A percentile compares a stretch with the other conserved stretches of the same genome.
phyloP scores from a whole-genome alignment of 2,113 vertebrate species.

The Galeopterus variegatus region DNA sequence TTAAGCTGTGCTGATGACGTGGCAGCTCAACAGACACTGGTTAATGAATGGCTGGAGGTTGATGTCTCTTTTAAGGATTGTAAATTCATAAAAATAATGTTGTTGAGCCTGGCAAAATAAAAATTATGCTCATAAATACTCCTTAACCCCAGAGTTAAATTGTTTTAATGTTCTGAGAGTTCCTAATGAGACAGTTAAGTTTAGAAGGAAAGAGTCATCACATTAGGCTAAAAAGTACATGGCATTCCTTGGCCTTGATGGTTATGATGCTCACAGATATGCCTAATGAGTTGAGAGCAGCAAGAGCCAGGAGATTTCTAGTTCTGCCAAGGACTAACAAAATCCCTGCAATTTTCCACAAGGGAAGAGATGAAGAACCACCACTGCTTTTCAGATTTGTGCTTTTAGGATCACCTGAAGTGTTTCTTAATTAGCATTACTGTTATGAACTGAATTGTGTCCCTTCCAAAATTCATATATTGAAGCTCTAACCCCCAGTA shows the following conservation, averaged over 20 bases:
- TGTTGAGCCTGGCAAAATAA: constrained; percentile 24
- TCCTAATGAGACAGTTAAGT: constrained; percentile 65
- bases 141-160: constrained; percentile 6
- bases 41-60: not conserved
- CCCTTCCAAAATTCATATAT: not conserved
- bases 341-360: not conserved
- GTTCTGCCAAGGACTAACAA: not conserved
- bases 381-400: not conserved
- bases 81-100: constrained; percentile 39
- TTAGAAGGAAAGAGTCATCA: constrained; percentile 40
- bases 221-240: constrained; percentile 41
- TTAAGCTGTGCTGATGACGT: not conserved
- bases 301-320: not conserved
- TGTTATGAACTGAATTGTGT: not conserved
- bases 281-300: constrained; percentile 30
- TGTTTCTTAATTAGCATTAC: not conserved
- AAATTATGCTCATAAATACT: constrained; percentile 55
- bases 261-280: constrained; percentile 11
- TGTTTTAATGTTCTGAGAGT: constrained; percentile 54
- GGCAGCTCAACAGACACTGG: not conserved
- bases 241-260: constrained; percentile 19
- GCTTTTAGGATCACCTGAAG: constrained; percentile 32
- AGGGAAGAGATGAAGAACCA: not conserved
- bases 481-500: not conserved
- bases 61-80: not conserved